A percentile compares a stretch with the other conserved stretches of the same genome.
Conservation (phyloP, 2,113 vertebrate species). For the Sebastes fasciatus region DNA sequence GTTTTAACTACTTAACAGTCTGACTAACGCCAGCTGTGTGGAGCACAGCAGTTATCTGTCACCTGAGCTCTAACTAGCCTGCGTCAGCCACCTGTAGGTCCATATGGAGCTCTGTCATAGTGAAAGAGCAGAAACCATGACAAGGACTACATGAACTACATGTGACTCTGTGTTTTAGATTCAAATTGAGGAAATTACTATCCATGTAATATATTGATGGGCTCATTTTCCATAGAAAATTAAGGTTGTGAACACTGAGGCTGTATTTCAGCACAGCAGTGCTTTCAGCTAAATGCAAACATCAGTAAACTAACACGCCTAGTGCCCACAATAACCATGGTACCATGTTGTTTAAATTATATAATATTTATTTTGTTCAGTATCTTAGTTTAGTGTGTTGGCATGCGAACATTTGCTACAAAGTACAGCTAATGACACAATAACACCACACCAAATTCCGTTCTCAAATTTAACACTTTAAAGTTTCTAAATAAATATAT, state of each 20-base stretch:
- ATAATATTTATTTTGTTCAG: not conserved
- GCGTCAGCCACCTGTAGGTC: slow-evolving; percentile 10
- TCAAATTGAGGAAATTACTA: not conserved
- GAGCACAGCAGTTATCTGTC: not conserved
- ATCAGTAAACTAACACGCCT: not conserved
- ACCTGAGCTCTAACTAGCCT: slow-evolving; percentile 17
- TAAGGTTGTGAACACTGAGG: not conserved
- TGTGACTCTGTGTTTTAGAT: not conserved
- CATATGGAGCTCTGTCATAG: not conserved
- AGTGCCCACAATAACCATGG: not conserved
- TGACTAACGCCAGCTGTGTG: slow-evolving; percentile 1
- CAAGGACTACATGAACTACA: not conserved
- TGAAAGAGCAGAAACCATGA: not conserved
- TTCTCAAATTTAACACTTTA: no score
- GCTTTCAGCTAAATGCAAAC: no score
- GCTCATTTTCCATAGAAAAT: no score
- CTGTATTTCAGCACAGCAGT: not conserved
- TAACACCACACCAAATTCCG: no score
- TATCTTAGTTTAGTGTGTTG: not conserved
- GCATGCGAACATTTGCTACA: not conserved
- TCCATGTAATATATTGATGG: not conserved
- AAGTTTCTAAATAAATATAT: no score
- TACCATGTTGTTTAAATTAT: not conserved
- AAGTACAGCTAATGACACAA: not conserved
- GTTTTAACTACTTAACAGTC: not conserved